These are phyloP conservation scores for Tetramorium simillimum DNA, from an alignment of 1,140 invertebrate genomes.

Conservation along the genomic window DNA sequence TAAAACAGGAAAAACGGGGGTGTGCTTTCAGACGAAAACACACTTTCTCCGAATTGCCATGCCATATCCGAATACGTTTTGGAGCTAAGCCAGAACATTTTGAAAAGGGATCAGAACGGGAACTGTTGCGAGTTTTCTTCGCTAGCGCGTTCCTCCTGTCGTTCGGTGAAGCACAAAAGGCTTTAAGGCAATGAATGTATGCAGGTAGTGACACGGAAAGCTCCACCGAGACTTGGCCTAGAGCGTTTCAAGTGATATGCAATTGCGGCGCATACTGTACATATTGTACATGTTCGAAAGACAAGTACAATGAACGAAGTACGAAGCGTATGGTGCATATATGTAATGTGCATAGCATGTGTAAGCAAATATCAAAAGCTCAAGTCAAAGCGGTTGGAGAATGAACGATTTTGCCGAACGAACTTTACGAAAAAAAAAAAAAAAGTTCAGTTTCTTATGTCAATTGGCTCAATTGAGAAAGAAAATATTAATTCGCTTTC, in stretches of 20 bases:
- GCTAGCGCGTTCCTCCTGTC: not conserved
- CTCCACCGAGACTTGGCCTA: conserved; percentile 20
- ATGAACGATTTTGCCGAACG: not conserved
- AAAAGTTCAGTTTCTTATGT: not conserved
- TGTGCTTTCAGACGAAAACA: conserved; percentile 34
- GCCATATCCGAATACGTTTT: conserved; percentile 61
- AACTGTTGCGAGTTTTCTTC: conserved; percentile 65
- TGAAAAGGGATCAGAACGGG: conserved; percentile 34
- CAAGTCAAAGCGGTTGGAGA: not conserved
- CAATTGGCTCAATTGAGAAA: not conserved
- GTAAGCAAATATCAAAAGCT: not conserved
- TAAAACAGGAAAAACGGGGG: conserved; percentile 27
- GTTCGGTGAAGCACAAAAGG: conserved; percentile 24
- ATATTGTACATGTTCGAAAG: not conserved
- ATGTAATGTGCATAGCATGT: not conserved
- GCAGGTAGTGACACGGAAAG: conserved; percentile 48
- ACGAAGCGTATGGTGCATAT: not conserved
- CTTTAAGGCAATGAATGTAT: conserved; percentile 29
- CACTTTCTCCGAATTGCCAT: conserved; percentile 66
- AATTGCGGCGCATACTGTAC: conserved; percentile 17
- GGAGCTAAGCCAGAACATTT: conserved; percentile 60
- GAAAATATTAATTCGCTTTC: not conserved
- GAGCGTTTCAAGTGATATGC: conserved; percentile 39
- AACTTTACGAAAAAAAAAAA: not conserved
- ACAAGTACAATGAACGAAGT: conserved; percentile 21